Percentiles rank a stretch among this genome's conserved stretches.
These are phyloP conservation scores for Trachops cirrhosus DNA, from an alignment of 2,797 vertebrate genomes.

Conservation along the genomic window DNA sequence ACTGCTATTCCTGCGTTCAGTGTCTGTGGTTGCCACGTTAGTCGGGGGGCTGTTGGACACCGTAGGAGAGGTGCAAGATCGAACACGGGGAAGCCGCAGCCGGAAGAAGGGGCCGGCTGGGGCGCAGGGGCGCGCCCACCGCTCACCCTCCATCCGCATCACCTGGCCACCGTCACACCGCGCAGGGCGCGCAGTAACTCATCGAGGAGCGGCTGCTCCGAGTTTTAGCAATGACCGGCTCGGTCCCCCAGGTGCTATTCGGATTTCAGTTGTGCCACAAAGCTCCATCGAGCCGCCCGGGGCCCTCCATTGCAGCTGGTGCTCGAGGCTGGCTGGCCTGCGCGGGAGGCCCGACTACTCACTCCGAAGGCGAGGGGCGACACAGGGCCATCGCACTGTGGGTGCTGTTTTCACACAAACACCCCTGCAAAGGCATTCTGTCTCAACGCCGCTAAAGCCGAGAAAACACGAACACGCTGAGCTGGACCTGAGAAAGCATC, in stretches of 20 bases:
- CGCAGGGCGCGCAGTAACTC: neutral
- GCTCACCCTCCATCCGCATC: no score
- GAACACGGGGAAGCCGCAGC: neutral
- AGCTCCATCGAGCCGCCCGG: no score
- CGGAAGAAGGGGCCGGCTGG: no score
- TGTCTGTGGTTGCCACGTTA: neutral
- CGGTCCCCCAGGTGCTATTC: neutral
- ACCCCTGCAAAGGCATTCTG: neutral
- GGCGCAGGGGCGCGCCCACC: no score
- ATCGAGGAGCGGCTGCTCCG: neutral
- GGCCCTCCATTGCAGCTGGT: neutral
- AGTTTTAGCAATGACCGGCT: neutral
- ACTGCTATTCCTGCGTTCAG: neutral
- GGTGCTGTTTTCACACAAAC: neutral
- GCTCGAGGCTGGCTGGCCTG: neutral
- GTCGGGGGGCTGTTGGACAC: neutral
- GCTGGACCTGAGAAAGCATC: neutral
- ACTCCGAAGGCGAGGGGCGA: neutral
- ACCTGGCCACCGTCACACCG: neutral
- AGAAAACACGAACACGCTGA: neutral
- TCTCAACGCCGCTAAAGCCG: neutral
- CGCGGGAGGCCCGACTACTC: neutral
- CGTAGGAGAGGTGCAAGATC: neutral
- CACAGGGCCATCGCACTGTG: neutral
- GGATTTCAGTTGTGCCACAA: neutral